Percentiles rank a stretch among this genome's conserved stretches.
Conservation (phyloP, 2,888 invertebrate genomes). For the Eutolmus rufibarbis region DNA sequence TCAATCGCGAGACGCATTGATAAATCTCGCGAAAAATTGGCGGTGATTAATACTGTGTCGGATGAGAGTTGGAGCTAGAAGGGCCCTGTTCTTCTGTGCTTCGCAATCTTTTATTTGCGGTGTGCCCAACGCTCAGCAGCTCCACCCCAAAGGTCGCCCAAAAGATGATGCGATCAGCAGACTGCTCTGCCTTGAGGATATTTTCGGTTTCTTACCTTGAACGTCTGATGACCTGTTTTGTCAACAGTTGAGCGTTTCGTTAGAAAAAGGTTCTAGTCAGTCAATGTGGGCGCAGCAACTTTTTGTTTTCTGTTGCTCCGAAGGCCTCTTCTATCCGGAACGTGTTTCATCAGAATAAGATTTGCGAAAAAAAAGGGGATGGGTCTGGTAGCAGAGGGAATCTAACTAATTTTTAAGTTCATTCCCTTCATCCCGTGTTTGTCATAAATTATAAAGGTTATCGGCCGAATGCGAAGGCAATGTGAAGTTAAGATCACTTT, state of each 20-base stretch:
- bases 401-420: neutral
- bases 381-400: neutral
- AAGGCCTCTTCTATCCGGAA: neutral
- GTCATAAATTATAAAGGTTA: neutral
- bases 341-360: neutral
- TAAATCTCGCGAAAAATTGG: neutral
- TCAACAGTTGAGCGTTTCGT: neutral
- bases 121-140: neutral
- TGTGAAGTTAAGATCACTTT: neutral
- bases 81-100: neutral
- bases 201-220: conserved; percentile 37
- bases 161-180: neutral
- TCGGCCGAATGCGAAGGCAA: neutral
- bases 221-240: conserved; percentile 44
- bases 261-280: conserved; percentile 21
- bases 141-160: neutral
- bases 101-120: neutral
- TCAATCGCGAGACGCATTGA: neutral
- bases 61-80: neutral
- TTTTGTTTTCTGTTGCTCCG: neutral
- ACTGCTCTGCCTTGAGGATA: neutral
- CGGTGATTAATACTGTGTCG: neutral
- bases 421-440: neutral
- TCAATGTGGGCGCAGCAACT: neutral
- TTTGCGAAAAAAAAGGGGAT: neutral